Conservation (phyloP, 1,140 invertebrate genomes). For the Phocides pigmalion region DNA sequence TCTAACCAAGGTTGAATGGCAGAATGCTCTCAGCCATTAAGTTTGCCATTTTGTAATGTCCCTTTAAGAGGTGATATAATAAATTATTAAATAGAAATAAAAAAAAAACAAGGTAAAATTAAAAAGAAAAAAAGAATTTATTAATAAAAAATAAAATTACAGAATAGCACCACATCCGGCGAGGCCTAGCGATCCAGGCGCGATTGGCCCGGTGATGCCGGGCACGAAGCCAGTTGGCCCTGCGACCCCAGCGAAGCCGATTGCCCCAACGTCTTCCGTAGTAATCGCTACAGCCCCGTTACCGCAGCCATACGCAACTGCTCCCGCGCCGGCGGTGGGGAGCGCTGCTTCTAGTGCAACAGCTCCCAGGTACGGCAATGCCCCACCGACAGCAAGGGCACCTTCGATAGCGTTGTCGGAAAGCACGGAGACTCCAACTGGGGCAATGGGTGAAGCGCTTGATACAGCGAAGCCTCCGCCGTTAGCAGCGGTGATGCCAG, state of each 20-base stretch:
- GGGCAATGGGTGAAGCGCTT: constrained; percentile 49
- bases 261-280: constrained; percentile 38
- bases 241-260: background rate
- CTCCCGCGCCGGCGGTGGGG: constrained; percentile 48
- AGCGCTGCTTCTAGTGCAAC: constrained; percentile 48
- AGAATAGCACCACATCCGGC: constrained; percentile 1
- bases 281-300: constrained; percentile 47
- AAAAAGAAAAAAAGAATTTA: background rate
- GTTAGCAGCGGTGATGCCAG: constrained; percentile 28
- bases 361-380: constrained; percentile 49
- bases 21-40: too few relatives aligned
- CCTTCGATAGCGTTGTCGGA: constrained; percentile 54
- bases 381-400: constrained; percentile 41
- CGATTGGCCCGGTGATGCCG: constrained; percentile 2
- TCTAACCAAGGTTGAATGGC: too few relatives aligned
- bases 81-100: too few relatives aligned
- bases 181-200: constrained; percentile 7
- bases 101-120: background rate
- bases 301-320: constrained; percentile 49
- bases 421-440: constrained; percentile 46
- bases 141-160: constrained; percentile 13
- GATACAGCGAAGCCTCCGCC: constrained; percentile 44
- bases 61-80: too few relatives aligned
- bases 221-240: constrained; percentile 25
- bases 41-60: too few relatives aligned